Percentiles rank a stretch among this genome's conserved stretches.
These are phyloP conservation scores for Phalacrocorax pelagicus DNA, from an alignment of 2,113 vertebrate species.

Conservation along the genomic window DNA sequence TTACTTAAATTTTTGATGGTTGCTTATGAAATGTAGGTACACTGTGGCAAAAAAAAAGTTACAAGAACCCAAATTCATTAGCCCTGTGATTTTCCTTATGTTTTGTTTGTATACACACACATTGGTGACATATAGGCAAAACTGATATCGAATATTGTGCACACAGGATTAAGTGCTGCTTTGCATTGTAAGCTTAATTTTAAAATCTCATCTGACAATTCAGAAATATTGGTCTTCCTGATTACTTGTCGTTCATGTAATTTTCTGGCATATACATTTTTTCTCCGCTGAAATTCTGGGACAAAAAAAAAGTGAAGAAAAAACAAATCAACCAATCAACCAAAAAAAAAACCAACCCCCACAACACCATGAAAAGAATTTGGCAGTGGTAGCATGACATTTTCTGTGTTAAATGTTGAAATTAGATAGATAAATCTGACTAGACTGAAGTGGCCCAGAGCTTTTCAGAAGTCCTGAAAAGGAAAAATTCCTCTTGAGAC, in stretches of 20 bases:
- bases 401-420: not conserved
- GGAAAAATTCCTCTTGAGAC: not conserved
- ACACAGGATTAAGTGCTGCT: not conserved
- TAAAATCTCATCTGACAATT: not conserved
- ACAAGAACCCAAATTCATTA: not conserved
- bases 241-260: not conserved
- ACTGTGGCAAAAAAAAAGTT: not conserved
- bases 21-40: not conserved
- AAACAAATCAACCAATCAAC: not conserved
- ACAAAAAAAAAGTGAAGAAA: not conserved
- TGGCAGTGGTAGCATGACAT: not conserved
- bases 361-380: not conserved
- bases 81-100: not conserved
- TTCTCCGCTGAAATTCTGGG: not conserved
- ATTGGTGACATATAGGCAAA: not conserved
- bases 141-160: not conserved
- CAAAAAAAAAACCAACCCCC: not conserved
- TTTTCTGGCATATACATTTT: not conserved
- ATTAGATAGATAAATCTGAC: not conserved
- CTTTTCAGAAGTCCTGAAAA: not conserved
- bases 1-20: not conserved
- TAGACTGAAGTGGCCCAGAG: not conserved
- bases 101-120: not conserved
- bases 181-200: not conserved
- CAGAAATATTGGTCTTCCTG: not conserved